phyloP scores from a whole-genome alignment of 1,140 invertebrate species.

The Leptopilina clavipes region DNA sequence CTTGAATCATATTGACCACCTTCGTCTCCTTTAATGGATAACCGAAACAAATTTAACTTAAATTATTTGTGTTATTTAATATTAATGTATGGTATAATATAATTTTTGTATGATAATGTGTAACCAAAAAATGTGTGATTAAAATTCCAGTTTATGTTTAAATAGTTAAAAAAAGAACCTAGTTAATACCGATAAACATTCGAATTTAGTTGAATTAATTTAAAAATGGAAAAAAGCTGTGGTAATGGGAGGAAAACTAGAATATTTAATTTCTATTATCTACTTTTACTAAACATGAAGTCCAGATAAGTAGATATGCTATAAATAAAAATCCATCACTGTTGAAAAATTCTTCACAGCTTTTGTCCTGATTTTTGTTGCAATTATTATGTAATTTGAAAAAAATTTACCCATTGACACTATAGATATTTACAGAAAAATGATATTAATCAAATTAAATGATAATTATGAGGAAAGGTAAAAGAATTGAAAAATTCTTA shows the following conservation, averaged over 20 bases:
- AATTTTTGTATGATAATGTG: conserved; percentile 36
- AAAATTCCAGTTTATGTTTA: no score
- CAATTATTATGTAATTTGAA: conserved; percentile 39
- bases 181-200: no score
- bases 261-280: background rate
- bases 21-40: conserved; percentile 69
- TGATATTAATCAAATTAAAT: background rate
- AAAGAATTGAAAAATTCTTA: conserved; percentile 76
- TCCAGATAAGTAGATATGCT: background rate
- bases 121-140: conserved; percentile 34
- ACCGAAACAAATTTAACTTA: conserved; percentile 71
- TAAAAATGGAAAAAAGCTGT: conserved; percentile 35
- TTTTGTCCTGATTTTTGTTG: background rate
- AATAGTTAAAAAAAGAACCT: no score
- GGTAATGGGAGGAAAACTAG: conserved; percentile 21
- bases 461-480: background rate
- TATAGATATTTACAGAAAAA: no score
- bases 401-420: conserved; percentile 39
- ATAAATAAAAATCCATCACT: conserved; percentile 26
- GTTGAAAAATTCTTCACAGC: background rate
- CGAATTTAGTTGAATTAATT: no score
- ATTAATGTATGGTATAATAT: background rate
- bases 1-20: conserved; percentile 72
- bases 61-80: conserved; percentile 51
- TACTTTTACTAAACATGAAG: background rate